These are phyloP conservation scores for Polydesmus complanatus DNA, from an alignment of 2,888 invertebrate genomes.

Conservation along the genomic window DNA sequence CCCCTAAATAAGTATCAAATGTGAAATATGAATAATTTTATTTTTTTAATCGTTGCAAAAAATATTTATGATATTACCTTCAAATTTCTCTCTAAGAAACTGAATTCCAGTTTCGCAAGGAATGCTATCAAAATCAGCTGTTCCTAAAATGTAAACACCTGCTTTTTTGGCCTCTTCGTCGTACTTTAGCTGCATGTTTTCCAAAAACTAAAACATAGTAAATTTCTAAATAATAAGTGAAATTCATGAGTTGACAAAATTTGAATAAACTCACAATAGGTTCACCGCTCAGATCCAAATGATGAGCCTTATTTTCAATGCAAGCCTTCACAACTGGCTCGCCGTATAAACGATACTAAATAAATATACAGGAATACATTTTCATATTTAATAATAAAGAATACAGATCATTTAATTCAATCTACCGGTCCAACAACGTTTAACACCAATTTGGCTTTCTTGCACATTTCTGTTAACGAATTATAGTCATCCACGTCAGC, in stretches of 20 bases:
- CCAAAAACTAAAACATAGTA: slow-evolving; percentile 53
- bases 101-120: slow-evolving; percentile 74
- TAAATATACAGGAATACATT: slow-evolving; percentile 3
- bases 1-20: slow-evolving; percentile 23
- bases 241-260: neutral
- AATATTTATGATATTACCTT: slow-evolving; percentile 41
- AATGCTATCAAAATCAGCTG: slow-evolving; percentile 88
- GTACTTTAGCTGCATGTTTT: slow-evolving; percentile 70
- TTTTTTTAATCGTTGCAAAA: neutral
- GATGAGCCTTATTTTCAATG: slow-evolving; percentile 61
- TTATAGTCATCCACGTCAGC: slow-evolving; percentile 62
- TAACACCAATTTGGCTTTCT: slow-evolving; percentile 58
- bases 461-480: slow-evolving; percentile 67
- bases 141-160: slow-evolving; percentile 72
- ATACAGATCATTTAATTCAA: neutral
- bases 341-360: slow-evolving; percentile 55
- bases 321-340: slow-evolving; percentile 82
- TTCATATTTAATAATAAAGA: neutral
- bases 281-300: slow-evolving; percentile 88
- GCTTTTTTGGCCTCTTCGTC: slow-evolving; percentile 55
- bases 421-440: slow-evolving; percentile 81
- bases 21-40: neutral
- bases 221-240: neutral
- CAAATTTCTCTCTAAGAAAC: slow-evolving; percentile 62
- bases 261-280: slow-evolving; percentile 45